Conservation (phyloP, 2,888 invertebrate genomes). For the Drosophila atripex region DNA sequence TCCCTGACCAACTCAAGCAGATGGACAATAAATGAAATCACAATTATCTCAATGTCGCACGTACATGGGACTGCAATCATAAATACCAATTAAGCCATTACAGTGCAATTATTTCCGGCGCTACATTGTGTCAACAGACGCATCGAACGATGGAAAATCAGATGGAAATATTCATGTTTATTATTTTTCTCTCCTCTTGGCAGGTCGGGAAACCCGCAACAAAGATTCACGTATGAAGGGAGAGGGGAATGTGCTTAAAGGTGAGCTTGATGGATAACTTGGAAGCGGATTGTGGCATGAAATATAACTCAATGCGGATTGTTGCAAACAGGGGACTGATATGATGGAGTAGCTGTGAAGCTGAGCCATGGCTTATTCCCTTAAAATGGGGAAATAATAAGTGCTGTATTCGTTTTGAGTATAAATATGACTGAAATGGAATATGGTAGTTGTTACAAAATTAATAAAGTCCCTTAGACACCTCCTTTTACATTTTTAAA, state of each 20-base stretch:
- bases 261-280: slow-evolving; percentile 58
- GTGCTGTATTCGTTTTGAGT: neutral
- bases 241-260: slow-evolving; percentile 17
- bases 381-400: neutral
- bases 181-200: slow-evolving; percentile 31
- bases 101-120: slow-evolving; percentile 50
- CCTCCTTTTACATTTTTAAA: no score
- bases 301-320: slow-evolving; percentile 45
- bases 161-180: slow-evolving; percentile 42
- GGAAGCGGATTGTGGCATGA: slow-evolving; percentile 49
- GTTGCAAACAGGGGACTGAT: neutral
- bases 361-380: slow-evolving; percentile 20
- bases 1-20: slow-evolving; percentile 14
- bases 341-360: slow-evolving; percentile 19
- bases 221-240: neutral
- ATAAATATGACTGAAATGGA: neutral
- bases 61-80: slow-evolving; percentile 51
- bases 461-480: neutral
- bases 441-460: neutral
- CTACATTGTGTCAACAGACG: slow-evolving; percentile 47
- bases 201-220: slow-evolving; percentile 10
- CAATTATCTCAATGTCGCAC: slow-evolving; percentile 47
- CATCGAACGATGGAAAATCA: slow-evolving; percentile 39
- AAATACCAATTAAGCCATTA: slow-evolving; percentile 76
- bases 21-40: slow-evolving; percentile 38